A percentile compares a stretch with the other conserved stretches of the same genome.
phyloP scores from a whole-genome alignment of 2,797 vertebrate genomes.

The Cyclura pinguis region DNA sequence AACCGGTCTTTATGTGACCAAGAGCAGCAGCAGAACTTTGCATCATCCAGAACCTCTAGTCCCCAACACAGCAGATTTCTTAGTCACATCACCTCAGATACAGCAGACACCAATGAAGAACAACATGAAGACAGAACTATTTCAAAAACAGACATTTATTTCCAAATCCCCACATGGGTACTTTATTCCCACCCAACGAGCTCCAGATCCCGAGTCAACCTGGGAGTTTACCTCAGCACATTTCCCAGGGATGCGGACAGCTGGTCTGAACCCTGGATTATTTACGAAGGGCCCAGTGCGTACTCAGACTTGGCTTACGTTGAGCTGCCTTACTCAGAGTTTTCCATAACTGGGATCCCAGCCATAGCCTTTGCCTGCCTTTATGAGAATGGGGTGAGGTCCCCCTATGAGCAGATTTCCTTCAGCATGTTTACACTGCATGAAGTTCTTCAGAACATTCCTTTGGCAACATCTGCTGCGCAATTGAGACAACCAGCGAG shows the following conservation, averaged over 20 bases:
- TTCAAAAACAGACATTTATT: constrained; percentile 61
- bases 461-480: not conserved
- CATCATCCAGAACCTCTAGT: not conserved
- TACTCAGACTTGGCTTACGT: constrained; percentile 93
- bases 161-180: constrained; percentile 89
- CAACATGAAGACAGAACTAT: accelerated
- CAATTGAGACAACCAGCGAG: accelerated
- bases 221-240: constrained; percentile 90
- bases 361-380: constrained; percentile 88
- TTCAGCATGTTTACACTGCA: constrained; percentile 92
- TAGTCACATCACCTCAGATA: accelerated
- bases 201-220: constrained; percentile 83
- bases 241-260: constrained; percentile 89
- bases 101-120: not conserved
- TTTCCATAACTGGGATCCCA: constrained; percentile 57
- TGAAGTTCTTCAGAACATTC: constrained; percentile 90
- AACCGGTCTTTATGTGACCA: not conserved
- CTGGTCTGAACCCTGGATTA: constrained; percentile 94
- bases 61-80: accelerated
- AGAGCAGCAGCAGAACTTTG: accelerated
- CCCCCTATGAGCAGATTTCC: constrained; percentile 91
- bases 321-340: constrained; percentile 75
- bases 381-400: constrained; percentile 87
- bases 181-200: constrained; percentile 92
- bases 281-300: constrained; percentile 92